Percentiles rank a stretch among this genome's conserved stretches.
Evolutionary conservation across 2,113 vertebrate species (phyloP).

Genomic region (Microtus oregoni): DNA sequence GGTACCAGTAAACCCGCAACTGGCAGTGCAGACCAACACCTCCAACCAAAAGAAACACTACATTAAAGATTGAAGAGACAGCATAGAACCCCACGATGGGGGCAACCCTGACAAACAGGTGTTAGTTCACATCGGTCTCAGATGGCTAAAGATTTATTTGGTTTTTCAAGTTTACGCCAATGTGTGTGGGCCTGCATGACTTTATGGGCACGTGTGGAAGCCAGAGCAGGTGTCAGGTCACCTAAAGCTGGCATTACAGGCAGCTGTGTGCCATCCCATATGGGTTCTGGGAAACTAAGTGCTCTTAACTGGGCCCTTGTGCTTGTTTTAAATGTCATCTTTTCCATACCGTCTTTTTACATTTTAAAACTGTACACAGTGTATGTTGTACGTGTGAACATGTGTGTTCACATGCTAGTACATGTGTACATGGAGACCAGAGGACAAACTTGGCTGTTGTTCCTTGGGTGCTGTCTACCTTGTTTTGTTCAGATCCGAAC

Average conservation of each 20-base stretch:
- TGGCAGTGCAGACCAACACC: neutral
- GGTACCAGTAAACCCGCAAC: neutral
- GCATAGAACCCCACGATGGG: neutral
- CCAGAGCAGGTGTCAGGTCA: neutral
- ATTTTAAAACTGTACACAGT: conserved; percentile 52
- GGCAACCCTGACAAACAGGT: neutral
- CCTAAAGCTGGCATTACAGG: neutral
- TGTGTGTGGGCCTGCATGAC: neutral
- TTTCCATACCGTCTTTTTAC: neutral
- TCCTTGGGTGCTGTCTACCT: neutral
- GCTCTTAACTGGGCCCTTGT: neutral
- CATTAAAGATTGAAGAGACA: neutral
- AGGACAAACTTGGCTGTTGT: neutral
- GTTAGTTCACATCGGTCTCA: neutral
- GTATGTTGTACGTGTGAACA: neutral
- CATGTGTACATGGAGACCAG: neutral
- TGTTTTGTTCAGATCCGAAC: neutral
- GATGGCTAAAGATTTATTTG: neutral
- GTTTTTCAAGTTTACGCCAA: neutral
- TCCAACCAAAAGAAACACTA: neutral
- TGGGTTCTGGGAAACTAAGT: neutral
- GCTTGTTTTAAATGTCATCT: conserved; percentile 49
- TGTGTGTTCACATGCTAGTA: neutral
- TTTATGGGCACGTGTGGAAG: neutral
- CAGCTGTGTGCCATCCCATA: too few species aligned